Evolutionary conservation across 2,113 vertebrate genomes (phyloP).

Genomic region (Globicephala melas): DNA sequence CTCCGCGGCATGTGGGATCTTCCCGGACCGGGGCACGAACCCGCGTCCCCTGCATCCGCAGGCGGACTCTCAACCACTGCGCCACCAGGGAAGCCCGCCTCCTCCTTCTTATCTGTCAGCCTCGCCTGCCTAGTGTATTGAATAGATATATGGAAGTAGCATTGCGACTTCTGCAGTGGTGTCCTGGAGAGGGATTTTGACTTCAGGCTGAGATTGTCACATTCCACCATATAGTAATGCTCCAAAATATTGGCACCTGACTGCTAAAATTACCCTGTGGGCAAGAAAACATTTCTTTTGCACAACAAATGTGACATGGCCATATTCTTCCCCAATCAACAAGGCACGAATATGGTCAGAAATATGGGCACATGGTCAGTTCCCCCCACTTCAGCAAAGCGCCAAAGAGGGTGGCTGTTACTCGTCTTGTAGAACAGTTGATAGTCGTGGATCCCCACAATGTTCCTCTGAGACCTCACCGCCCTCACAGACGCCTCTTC

Average conservation of each 20-base stretch:
- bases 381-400: constrained; percentile 93
- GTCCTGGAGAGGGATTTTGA: constrained; percentile 94
- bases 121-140: constrained; percentile 90
- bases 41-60: too few relatives aligned
- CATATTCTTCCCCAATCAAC: constrained; percentile 94
- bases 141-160: constrained; percentile 94
- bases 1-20: too few relatives aligned
- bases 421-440: constrained; percentile 88
- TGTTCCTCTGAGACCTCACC: too few relatives aligned
- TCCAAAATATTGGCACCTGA: constrained; percentile 97
- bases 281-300: constrained; percentile 96
- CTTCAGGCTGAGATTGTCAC: constrained; percentile 95
- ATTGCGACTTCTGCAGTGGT: constrained; percentile 95
- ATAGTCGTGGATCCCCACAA: constrained; percentile 73
- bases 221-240: constrained; percentile 96
- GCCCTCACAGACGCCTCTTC: too few relatives aligned
- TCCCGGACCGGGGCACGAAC: too few relatives aligned
- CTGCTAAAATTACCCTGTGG: constrained; percentile 96
- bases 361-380: constrained; percentile 97
- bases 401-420: constrained; percentile 94
- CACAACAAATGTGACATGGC: constrained; percentile 97
- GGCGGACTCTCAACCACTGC: too few relatives aligned
- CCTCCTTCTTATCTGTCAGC: constrained; percentile 93
- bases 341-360: constrained; percentile 96
- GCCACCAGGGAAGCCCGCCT: constrained; percentile 77